Evolutionary conservation across 1,140 invertebrate species (phyloP).

Genomic region (Cotesia typhae): DNA sequence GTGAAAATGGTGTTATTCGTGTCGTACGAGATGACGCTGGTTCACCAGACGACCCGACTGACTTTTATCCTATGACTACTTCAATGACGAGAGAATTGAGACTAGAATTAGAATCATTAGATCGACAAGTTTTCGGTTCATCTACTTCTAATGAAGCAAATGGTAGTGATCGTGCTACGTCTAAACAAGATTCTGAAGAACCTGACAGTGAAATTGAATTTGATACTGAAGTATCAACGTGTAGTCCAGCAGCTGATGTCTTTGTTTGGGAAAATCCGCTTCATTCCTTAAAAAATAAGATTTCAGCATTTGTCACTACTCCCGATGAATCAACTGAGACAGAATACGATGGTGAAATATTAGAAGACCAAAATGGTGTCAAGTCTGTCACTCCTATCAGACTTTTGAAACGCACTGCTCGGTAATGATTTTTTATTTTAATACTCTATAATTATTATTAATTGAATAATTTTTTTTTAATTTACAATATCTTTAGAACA

Average conservation of each 20-base stretch:
- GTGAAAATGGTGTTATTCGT: constrained; percentile 53
- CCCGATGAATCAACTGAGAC: constrained; percentile 76
- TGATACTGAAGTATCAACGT: constrained; percentile 59
- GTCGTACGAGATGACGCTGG: constrained; percentile 68
- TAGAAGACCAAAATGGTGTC: constrained; percentile 70
- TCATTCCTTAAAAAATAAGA: constrained; percentile 61
- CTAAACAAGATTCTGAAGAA: constrained; percentile 54
- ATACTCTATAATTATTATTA: not conserved
- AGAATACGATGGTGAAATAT: constrained; percentile 73
- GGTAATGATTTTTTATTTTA: constrained; percentile 40
- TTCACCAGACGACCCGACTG: constrained; percentile 79
- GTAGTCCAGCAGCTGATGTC: constrained; percentile 69
- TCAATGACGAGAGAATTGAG: constrained; percentile 83
- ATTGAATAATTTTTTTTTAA: too few species aligned
- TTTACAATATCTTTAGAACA: too few species aligned
- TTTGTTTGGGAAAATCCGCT: constrained; percentile 82
- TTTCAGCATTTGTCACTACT: constrained; percentile 63
- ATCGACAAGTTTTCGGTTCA: constrained; percentile 74
- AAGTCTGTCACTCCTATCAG: constrained; percentile 73
- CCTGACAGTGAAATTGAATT: constrained; percentile 59
- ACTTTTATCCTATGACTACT: constrained; percentile 87
- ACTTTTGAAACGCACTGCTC: constrained; percentile 58
- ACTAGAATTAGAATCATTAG: constrained; percentile 82
- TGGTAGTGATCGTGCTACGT: constrained; percentile 56
- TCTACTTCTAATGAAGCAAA: constrained; percentile 56